phyloP scores from a whole-genome alignment of 1,140 invertebrate genomes.

The Nomia melanderi region DNA sequence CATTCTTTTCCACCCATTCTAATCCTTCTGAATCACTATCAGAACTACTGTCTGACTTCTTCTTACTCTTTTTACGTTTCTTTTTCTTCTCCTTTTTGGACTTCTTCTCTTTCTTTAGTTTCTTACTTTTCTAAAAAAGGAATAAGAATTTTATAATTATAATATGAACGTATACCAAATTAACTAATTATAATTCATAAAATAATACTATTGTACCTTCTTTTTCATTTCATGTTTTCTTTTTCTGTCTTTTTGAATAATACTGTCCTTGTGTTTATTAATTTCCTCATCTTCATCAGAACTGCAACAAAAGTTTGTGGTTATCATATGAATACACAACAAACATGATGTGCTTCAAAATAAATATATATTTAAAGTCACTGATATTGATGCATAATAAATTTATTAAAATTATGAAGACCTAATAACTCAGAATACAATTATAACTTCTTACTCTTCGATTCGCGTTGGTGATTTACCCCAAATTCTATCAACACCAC shows the following conservation, averaged over 20 bases:
- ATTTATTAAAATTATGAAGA: neutral
- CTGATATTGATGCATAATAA: neutral
- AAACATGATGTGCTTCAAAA: neutral
- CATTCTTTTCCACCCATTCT: constrained; percentile 87
- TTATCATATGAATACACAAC: constrained; percentile 42
- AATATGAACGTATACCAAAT: neutral
- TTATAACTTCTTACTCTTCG: constrained; percentile 81
- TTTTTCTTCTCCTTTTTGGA: constrained; percentile 75
- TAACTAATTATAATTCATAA: too few species aligned
- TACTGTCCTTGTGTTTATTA: constrained; percentile 77
- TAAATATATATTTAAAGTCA: neutral
- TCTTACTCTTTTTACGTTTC: constrained; percentile 74
- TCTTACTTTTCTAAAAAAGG: constrained; percentile 71
- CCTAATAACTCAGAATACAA: too few species aligned
- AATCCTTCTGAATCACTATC: constrained; percentile 77
- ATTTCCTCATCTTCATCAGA: constrained; percentile 81
- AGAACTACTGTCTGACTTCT: constrained; percentile 69
- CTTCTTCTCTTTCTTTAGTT: constrained; percentile 80
- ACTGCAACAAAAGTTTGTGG: constrained; percentile 56
- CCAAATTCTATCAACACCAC: constrained; percentile 86
- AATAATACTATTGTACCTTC: constrained; percentile 73
- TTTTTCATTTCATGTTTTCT: constrained; percentile 84
- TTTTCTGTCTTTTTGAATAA: constrained; percentile 82
- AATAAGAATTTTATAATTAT: neutral
- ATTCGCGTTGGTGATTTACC: constrained; percentile 85